Conservation (phyloP, 2,797 vertebrate genomes). For the Leptoclinus maculatus region DNA sequence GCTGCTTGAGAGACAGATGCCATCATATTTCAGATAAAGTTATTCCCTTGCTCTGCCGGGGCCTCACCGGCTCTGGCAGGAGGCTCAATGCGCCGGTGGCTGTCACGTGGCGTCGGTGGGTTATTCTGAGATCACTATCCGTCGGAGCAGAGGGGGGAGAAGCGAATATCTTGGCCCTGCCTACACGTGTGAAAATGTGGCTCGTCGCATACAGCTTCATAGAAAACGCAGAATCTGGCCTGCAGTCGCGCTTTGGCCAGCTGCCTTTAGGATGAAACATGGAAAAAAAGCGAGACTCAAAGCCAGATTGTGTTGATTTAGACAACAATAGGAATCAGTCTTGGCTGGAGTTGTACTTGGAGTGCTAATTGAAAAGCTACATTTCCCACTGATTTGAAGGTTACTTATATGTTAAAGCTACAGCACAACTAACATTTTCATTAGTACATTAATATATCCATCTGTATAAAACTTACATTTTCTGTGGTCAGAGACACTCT, state of each 20-base stretch:
- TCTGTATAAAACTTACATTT: constrained; percentile 14
- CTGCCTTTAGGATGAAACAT: constrained; percentile 22
- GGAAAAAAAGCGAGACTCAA: constrained; percentile 13
- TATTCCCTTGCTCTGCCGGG: constrained; percentile 62
- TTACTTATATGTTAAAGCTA: constrained; percentile 13
- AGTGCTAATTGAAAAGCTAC: constrained; percentile 29
- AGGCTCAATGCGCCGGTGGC: constrained; percentile 54
- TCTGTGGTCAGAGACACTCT: constrained; percentile 1
- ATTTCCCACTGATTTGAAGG: constrained; percentile 24
- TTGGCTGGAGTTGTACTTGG: constrained; percentile 25
- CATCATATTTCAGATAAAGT: constrained; percentile 82
- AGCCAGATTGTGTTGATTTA: constrained; percentile 33
- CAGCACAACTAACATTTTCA: constrained; percentile 4
- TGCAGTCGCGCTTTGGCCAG: constrained; percentile 8
- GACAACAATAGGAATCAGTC: constrained; percentile 23
- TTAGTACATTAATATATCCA: constrained; percentile 23
- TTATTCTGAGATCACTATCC: constrained; percentile 65
- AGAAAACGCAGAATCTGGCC: constrained; percentile 37
- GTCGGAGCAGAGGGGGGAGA: not conserved
- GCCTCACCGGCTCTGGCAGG: constrained; percentile 54
- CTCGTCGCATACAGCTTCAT: constrained; percentile 36
- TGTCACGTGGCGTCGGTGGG: constrained; percentile 44
- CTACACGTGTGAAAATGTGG: constrained; percentile 21
- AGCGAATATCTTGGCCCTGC: constrained; percentile 15
- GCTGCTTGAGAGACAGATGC: constrained; percentile 82